Evolutionary conservation across 2,113 vertebrate genomes (phyloP).

Genomic region (Perccottus glenii): DNA sequence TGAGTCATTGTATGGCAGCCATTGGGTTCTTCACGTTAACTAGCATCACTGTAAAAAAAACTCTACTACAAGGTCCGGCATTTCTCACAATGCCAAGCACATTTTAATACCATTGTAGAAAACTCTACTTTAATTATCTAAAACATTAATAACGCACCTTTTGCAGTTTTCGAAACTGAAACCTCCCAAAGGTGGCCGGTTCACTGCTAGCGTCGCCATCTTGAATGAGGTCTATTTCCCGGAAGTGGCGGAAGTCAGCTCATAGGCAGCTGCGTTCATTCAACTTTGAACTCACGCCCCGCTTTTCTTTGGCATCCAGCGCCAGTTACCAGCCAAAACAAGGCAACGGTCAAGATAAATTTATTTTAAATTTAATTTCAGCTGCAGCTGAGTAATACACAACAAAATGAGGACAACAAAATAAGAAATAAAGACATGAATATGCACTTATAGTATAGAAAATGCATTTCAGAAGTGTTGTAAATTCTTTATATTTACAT

Average conservation of each 20-base stretch:
- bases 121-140: fast-evolving
- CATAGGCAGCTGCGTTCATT: not conserved
- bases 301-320: too few relatives aligned
- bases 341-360: too few relatives aligned
- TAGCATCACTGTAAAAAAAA: conserved; percentile 12
- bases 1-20: conserved; percentile 72
- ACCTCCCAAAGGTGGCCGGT: conserved; percentile 72
- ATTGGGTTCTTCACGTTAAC: not conserved
- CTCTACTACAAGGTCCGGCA: too few relatives aligned
- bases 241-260: conserved; percentile 60
- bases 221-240: conserved; percentile 63
- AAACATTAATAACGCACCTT: conserved; percentile 72
- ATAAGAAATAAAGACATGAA: too few relatives aligned
- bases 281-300: too few relatives aligned
- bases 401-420: too few relatives aligned
- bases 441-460: too few relatives aligned
- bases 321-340: too few relatives aligned
- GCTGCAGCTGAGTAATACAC: too few relatives aligned
- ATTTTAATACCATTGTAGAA: fast-evolving
- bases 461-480: too few relatives aligned
- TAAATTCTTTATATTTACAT: too few relatives aligned
- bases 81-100: not conserved
- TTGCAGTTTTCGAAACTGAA: conserved; percentile 92
- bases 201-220: conserved; percentile 85
- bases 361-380: too few relatives aligned